Conservation (phyloP, 2,113 vertebrate species). For the Jacana jacana region DNA sequence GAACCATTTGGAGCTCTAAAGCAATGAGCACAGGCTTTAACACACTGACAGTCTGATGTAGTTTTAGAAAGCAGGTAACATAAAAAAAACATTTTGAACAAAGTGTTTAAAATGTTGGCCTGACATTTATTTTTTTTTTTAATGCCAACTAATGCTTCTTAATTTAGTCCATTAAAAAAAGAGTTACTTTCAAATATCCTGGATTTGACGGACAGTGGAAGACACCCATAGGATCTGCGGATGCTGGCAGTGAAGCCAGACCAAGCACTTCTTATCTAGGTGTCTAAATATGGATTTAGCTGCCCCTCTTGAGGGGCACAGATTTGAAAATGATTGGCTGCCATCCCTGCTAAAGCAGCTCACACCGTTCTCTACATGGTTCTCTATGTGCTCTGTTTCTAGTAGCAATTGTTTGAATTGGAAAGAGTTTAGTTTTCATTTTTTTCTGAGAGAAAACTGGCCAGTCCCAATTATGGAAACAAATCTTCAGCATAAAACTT, state of each 20-base stretch:
- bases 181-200: not conserved
- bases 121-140: not conserved
- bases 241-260: slow-evolving; percentile 21
- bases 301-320: not conserved
- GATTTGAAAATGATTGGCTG: slow-evolving; percentile 8
- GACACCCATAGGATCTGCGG: not conserved
- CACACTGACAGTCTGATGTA: not conserved
- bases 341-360: not conserved
- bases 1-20: not conserved
- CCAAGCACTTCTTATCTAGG: not conserved
- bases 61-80: not conserved
- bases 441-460: slow-evolving; percentile 68
- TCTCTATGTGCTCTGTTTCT: slow-evolving; percentile 33
- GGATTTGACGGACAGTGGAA: not conserved
- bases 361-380: not conserved
- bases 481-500: slow-evolving; percentile 63
- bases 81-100: not conserved
- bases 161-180: not conserved
- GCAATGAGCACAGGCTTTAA: not conserved
- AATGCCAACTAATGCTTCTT: not conserved
- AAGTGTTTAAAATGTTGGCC: not conserved
- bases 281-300: slow-evolving; percentile 40
- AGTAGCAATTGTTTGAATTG: slow-evolving; percentile 70
- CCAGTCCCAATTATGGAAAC: slow-evolving; percentile 71
- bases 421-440: slow-evolving; percentile 63